Evolutionary conservation across 2,113 vertebrate genomes (phyloP), one percentile per base, ranked within the genome.

Genomic region (Colistium nudipinnis): DNA sequence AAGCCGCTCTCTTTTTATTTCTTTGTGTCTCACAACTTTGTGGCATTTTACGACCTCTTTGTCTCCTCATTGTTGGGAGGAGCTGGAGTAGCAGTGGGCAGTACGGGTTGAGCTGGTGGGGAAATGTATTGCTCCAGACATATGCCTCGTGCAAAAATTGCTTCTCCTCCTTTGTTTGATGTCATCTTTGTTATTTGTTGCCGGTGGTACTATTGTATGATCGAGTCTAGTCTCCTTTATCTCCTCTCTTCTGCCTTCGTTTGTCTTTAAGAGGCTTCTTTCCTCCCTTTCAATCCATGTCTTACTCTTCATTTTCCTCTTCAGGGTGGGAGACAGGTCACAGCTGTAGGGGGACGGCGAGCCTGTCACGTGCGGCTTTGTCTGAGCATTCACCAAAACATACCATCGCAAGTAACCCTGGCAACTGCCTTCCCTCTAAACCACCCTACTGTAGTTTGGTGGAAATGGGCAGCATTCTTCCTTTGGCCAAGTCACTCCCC

Each of bases 291-390:
- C n/a, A 54, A 7, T 76, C 43, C 62, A 61, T 22, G 49, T 72
- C 31, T 38, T 71, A 45, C 44, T 67, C 61, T 43, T 54, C 66
- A 53, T 49, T 9, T 77, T 35, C 62, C 74, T 82, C 81, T 80
- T 41, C 69, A 55, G 88, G 82, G 82, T 91, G 78, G 82, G 77
- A 83, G 87, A 90, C 91, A 91, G 88, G 87, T 90, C 91, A 86
- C 88, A 92, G 89, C 88, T 92, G 82, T 84, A 88, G 78, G 78
- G 86, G 85, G 87, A 91, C 39, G 80, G 62, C 72, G 64, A 70
- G 74, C 82, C 63, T 87, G 79, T 92, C 84, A 89, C 78, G 62
- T 77, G 83, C 74, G 81, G 88, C 82, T 91, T 92, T 92, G 89
- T 92, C 74, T 81, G 14, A 31, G 69, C 80, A 68, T 76, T 66